Base-by-base conservation (phyloP, 2,113 vertebrate species). In the Ahaetulla prasina region DNA sequence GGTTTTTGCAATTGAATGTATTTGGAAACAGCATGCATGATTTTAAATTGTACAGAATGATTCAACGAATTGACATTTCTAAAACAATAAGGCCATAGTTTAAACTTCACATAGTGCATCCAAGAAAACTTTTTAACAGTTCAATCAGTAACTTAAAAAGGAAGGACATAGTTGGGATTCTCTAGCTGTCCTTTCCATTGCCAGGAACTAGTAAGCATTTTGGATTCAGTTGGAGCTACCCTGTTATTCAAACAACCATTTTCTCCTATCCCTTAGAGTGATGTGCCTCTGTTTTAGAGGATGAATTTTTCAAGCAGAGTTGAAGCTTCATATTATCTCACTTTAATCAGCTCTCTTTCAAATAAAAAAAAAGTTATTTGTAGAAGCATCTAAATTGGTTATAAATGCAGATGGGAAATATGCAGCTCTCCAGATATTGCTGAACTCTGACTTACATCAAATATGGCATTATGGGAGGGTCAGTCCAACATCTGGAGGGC, bases 21-120 rank as follows among this genome's bases (percentile, higher is more conserved):
- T 95, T 94, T 0, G 30, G 90, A 95, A 96, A 92, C 74, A 89
- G 93, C 93, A 95, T 94, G 91, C 92, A 91, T 89, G 93, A 54
- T 60, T 63, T 45, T 89, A 94, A 85, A 53, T 85, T 39, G 14
- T 27, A 43, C 53, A 25, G 47, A 60, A 74, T 4, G 50, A 0
- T 1, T n/a, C 90, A 89, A 87, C 35, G 57, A 54, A 63, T 80
- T 25, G 90, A 2, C 9, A 22, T 80, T 93, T 87, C 89, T 39
- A 93, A 92, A 92, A 68, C 74, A 87, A 90, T 90, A 53, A 92
- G 55, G 3, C 54, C 88, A 90, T 30, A 90, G n/a, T 54, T 86
- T 63, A 63, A 20, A 90, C 45, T 90, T n/a, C 30, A 22, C 47
- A 14, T n/a, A 47, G 43, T 80, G 39, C 50, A 80, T 87, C 50